A percentile compares a stretch with the other conserved stretches of the same genome.
phyloP scores from a whole-genome alignment of 2,113 vertebrate species.

The Scolopax mira region DNA sequence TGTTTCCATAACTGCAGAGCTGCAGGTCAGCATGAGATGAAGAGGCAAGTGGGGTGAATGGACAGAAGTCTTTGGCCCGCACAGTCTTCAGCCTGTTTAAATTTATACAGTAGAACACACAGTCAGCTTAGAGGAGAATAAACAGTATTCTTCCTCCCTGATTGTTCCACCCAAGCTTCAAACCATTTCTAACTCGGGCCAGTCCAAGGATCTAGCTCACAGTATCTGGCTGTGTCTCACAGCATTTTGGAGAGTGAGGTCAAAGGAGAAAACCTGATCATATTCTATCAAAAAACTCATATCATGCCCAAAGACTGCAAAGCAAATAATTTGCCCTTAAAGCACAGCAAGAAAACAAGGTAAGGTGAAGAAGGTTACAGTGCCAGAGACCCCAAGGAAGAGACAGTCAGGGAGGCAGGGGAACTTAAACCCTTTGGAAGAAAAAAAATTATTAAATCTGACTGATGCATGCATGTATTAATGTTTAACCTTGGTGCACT shows the following conservation, averaged over 20 bases:
- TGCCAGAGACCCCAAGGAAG: neutral
- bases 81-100: neutral
- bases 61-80: neutral
- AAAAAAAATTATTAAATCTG: neutral
- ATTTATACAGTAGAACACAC: neutral
- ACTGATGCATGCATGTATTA: accelerated
- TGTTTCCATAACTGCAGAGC: neutral
- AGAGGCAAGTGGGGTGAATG: neutral
- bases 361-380: neutral
- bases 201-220: neutral
- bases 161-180: neutral
- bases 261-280: neutral
- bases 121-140: neutral
- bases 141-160: neutral
- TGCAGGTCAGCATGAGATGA: neutral
- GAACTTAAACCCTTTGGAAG: neutral
- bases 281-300: neutral
- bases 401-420: neutral
- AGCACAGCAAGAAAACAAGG: neutral
- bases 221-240: neutral
- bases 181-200: neutral
- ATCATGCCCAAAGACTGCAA: neutral
- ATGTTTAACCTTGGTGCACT: neutral
- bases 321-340: neutral
- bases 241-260: neutral